These are phyloP conservation scores for Bombylius major DNA, from an alignment of 2,888 invertebrate species.

Conservation along the genomic window DNA sequence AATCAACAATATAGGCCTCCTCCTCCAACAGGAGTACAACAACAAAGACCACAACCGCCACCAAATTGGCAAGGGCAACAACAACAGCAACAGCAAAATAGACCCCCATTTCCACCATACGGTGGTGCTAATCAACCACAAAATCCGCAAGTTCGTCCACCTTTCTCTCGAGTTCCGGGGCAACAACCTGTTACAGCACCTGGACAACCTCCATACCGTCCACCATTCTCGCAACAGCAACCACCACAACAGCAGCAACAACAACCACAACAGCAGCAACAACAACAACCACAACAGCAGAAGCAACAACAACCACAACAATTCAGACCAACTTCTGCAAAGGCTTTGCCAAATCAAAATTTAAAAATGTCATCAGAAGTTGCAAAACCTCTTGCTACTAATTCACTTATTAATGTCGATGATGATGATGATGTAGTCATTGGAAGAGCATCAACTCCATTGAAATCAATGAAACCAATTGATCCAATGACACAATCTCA, in stretches of 20 bases:
- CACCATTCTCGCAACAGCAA: conserved; percentile 21
- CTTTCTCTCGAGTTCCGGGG: conserved; percentile 17
- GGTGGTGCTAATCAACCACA: conserved; percentile 15
- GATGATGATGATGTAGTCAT: conserved; percentile 36
- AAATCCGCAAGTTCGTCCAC: conserved; percentile 24
- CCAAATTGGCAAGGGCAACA: neutral
- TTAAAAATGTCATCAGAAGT: conserved; percentile 4
- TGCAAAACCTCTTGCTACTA: neutral
- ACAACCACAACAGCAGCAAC: conserved; percentile 16
- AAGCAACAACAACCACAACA: conserved; percentile 16
- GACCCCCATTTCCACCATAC: conserved; percentile 20
- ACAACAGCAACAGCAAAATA: conserved; percentile 13
- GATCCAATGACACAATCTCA: conserved; percentile 15
- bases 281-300: conserved; percentile 18
- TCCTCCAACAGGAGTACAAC: conserved; percentile 8
- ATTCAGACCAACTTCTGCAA: neutral
- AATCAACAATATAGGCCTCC: conserved; percentile 11
- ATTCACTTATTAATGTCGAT: conserved; percentile 18
- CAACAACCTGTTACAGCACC: conserved; percentile 21
- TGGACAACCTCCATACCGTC: conserved; percentile 19
- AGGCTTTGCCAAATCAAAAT: conserved; percentile 11
- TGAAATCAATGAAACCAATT: conserved; percentile 10
- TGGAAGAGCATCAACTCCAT: conserved; percentile 28
- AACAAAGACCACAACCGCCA: conserved; percentile 7
- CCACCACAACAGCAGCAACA: conserved; percentile 24